Percentiles rank a stretch among this genome's conserved stretches.
These are phyloP conservation scores for Ailurus styani DNA, from an alignment of 2,113 vertebrate genomes.

Conservation along the genomic window DNA sequence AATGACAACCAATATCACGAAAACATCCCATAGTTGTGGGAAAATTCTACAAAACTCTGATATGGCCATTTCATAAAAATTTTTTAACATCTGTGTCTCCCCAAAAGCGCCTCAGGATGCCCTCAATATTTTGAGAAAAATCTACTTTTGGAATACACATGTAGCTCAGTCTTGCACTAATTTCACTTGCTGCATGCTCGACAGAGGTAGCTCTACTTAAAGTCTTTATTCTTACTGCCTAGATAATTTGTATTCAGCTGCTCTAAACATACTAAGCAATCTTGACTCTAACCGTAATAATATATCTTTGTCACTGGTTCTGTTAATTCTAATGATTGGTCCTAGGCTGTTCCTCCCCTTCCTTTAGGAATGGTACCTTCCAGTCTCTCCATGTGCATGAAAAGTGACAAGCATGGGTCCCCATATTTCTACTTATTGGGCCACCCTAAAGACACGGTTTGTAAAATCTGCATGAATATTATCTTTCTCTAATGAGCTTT, in stretches of 20 bases:
- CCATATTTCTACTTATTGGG: slow-evolving; percentile 99
- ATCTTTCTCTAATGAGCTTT: slow-evolving; percentile 83
- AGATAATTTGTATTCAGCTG: slow-evolving; percentile 76
- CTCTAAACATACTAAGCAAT: slow-evolving; percentile 87
- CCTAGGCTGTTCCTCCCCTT: slow-evolving; percentile 99
- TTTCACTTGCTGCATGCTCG: slow-evolving; percentile 83
- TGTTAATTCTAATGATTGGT: slow-evolving; percentile 99
- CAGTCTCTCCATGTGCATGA: slow-evolving; percentile 99
- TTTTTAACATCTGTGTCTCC: slow-evolving; percentile 53
- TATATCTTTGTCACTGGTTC: slow-evolving; percentile 91
- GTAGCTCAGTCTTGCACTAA: slow-evolving; percentile 79
- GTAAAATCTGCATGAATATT: slow-evolving; percentile 95
- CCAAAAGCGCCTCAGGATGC: slow-evolving; percentile 81
- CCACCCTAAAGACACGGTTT: slow-evolving; percentile 99
- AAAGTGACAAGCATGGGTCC: slow-evolving; percentile 99
- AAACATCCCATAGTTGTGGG: slow-evolving; percentile 36
- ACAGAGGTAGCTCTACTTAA: slow-evolving; percentile 77
- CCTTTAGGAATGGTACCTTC: slow-evolving; percentile 99
- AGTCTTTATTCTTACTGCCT: slow-evolving; percentile 79
- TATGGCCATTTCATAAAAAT: not conserved
- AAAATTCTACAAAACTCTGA: slow-evolving; percentile 33
- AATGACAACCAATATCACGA: slow-evolving; percentile 75
- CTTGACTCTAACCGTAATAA: slow-evolving; percentile 87
- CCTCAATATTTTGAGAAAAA: slow-evolving; percentile 59
- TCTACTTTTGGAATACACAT: slow-evolving; percentile 62